Evolutionary conservation across 2,797 vertebrate genomes (phyloP), one percentile per base, ranked within the genome.

Genomic region (Epinephelus malabaricus): DNA sequence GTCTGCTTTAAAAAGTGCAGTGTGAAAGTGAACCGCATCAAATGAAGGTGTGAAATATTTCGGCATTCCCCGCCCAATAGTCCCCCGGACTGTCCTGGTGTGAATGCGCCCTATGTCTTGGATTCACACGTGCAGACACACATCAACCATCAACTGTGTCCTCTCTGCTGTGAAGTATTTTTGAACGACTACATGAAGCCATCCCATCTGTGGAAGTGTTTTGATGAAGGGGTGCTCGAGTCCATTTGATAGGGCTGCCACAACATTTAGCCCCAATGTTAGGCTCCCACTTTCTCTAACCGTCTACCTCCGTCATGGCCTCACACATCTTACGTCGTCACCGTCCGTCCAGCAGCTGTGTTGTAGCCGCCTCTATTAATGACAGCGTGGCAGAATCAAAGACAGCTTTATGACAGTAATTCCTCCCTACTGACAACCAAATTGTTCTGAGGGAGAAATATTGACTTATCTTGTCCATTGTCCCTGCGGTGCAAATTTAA

Each of bases 341-440:
- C 45, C 7, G 5, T 78, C 67, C 12, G 18, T 86, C 65, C 65
- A 75, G 59, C 13, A 79, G 15, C 75, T 51, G 60, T 49, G 78
- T 72, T 88, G 69, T 70, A 82, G 59, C 53, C 51, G 56, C 63
- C 77, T 81, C 62, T 82, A 76, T 80, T 91, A 88, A 92, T 89
- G 88, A 85, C 81, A 71, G 72, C 61, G 59, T 82, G 77, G 81
- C 56, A 69, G 76, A 83, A 78, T 83, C 81, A 85, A 84, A 91
- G 82, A 88, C 72, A 78, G 81, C 84, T 89, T 90, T 88, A 90
- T 82, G 89, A 89, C 73, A 86, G 76, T 78, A 88, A 90, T 92
- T 83, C 67, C 70, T 85, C 76, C 34, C 65, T 66, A 78, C 60
- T 30, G 82, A 74, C 85, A 89, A 78, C 71, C 77, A 89, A 89